Percentiles rank a stretch among this genome's conserved stretches.
Evolutionary conservation across 2,797 vertebrate genomes (phyloP).

Genomic region (Sarcoramphus papa): DNA sequence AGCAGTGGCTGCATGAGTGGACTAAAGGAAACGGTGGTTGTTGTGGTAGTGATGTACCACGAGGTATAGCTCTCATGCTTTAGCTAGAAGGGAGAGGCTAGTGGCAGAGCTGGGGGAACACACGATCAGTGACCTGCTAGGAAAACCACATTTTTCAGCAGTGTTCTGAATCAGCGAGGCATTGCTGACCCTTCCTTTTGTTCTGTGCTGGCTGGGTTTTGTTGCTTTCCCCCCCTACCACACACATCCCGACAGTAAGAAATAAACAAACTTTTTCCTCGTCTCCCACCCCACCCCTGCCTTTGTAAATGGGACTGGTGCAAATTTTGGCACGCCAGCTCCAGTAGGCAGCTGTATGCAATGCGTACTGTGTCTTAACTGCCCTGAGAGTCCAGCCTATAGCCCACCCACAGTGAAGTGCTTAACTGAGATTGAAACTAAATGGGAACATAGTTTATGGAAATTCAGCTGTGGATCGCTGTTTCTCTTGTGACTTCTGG

Average conservation of each 20-base stretch:
- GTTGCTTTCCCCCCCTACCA: neutral
- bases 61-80: neutral
- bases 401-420: conserved; percentile 54
- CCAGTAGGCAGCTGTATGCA: conserved; percentile 6
- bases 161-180: neutral
- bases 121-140: neutral
- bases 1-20: neutral
- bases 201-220: neutral
- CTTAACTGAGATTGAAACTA: neutral
- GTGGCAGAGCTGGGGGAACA: neutral
- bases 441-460: conserved; percentile 30
- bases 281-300: neutral
- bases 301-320: neutral
- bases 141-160: neutral
- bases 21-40: neutral
- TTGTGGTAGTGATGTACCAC: neutral
- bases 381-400: neutral
- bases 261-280: neutral
- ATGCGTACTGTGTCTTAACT: neutral
- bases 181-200: neutral
- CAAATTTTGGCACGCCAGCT: neutral
- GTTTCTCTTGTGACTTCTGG: conserved; percentile 25
- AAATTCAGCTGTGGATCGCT: conserved; percentile 42
- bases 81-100: neutral
- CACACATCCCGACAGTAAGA: neutral